phyloP scores from a whole-genome alignment of 2,797 vertebrate species.

The Tiaroga cobitis region DNA sequence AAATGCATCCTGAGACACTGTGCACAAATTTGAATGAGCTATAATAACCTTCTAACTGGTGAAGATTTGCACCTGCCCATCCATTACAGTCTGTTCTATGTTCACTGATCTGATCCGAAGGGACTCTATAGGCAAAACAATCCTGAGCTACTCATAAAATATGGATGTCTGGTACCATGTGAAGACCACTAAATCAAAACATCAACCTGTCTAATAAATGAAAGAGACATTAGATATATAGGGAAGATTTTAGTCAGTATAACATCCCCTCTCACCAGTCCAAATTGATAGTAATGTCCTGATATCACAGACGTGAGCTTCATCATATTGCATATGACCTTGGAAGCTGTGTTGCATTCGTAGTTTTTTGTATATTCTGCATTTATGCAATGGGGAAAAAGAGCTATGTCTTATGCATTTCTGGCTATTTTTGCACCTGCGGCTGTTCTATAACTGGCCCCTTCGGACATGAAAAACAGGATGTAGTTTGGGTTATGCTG shows the following conservation, averaged over 20 bases:
- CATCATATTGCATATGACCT: conserved; percentile 13
- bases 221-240: conserved; percentile 35
- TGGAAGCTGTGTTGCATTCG: not conserved
- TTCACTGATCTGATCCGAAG: conserved; percentile 17
- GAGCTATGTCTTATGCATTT: not conserved
- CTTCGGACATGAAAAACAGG: conserved; percentile 42
- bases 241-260: not conserved
- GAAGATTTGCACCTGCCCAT: conserved; percentile 7
- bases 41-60: not conserved
- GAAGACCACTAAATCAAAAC: conserved; percentile 38
- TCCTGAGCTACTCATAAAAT: conserved; percentile 27
- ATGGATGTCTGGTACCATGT: conserved; percentile 18
- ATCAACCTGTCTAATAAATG: conserved; percentile 32
- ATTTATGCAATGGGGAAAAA: not conserved
- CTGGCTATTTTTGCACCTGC: conserved; percentile 11
- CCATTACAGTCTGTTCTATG: conserved; percentile 11
- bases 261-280: not conserved
- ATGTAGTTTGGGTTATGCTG: conserved; percentile 34
- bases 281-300: conserved; percentile 33
- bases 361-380: conserved; percentile 5
- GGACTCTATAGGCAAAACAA: conserved; percentile 34
- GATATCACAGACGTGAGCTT: conserved; percentile 9
- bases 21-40: not conserved
- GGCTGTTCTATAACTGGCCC: conserved; percentile 28
- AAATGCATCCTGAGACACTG: not conserved